A percentile compares a stretch with the other conserved stretches of the same genome.
phyloP scores from a whole-genome alignment of 2,888 invertebrate genomes.

The Yponomeuta cagnagella region DNA sequence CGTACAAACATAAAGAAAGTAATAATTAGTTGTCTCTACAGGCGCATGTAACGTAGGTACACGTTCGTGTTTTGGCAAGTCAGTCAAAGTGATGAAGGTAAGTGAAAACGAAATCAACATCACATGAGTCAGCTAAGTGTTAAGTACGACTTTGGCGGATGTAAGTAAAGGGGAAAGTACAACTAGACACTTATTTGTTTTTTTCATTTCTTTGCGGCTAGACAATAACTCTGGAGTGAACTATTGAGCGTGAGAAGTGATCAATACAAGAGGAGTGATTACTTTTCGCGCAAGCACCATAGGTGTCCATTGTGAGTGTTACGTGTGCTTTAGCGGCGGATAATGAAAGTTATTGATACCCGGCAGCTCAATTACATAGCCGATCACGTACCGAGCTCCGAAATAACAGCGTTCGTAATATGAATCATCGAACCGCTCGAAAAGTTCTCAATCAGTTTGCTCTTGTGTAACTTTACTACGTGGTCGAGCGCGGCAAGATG shows the following conservation, averaged over 20 bases:
- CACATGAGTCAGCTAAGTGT: conserved; percentile 65
- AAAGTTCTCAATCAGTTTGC: conserved; percentile 8
- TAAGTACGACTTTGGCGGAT: conserved; percentile 61
- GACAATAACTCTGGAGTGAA: conserved; percentile 43
- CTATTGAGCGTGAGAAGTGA: conserved; percentile 30
- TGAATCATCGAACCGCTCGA: conserved; percentile 12
- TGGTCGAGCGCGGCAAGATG: conserved; percentile 52
- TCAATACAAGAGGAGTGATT: conserved; percentile 34
- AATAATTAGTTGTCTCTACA: not conserved
- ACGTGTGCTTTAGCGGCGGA: conserved; percentile 40
- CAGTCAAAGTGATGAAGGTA: conserved; percentile 44
- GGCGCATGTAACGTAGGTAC: not conserved
- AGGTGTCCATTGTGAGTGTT: conserved; percentile 42
- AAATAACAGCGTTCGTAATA: conserved; percentile 13
- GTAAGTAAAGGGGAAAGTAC: conserved; percentile 70
- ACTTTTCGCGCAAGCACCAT: conserved; percentile 36
- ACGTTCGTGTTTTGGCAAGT: conserved; percentile 38
- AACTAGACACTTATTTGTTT: conserved; percentile 54
- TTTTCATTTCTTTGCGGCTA: conserved; percentile 48
- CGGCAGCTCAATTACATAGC: conserved; percentile 45
- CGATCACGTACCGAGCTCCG: not conserved
- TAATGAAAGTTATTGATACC: conserved; percentile 59
- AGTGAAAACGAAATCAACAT: conserved; percentile 67
- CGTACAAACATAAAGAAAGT: conserved; percentile 3
- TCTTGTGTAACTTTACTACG: conserved; percentile 65